phyloP scores from a whole-genome alignment of 2,888 invertebrate genomes.

The Plusia festucae region DNA sequence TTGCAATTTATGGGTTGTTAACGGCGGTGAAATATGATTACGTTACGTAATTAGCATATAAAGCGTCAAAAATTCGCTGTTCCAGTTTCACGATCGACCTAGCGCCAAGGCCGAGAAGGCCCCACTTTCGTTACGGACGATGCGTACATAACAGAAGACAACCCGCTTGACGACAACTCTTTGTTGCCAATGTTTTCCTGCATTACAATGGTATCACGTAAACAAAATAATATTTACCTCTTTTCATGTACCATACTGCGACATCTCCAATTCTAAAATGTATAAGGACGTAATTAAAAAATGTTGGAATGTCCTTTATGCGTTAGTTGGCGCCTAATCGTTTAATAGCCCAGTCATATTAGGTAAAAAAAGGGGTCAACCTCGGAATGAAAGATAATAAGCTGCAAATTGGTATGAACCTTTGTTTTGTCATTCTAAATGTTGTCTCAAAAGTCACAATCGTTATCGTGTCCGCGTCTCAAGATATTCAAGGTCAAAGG shows the following conservation, averaged over 20 bases:
- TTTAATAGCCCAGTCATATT: no score
- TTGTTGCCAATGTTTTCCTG: slow-evolving; percentile 44
- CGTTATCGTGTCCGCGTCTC: no score
- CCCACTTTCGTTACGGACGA: slow-evolving; percentile 70
- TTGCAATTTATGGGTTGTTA: slow-evolving; percentile 40
- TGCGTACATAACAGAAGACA: slow-evolving; percentile 59
- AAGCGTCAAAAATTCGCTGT: slow-evolving; percentile 59
- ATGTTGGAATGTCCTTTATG: slow-evolving; percentile 25
- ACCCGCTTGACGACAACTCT: slow-evolving; percentile 40
- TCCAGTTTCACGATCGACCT: slow-evolving; percentile 62
- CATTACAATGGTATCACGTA: slow-evolving; percentile 21
- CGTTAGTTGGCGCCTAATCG: slow-evolving; percentile 34
- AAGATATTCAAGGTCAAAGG: no score
- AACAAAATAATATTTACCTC: slow-evolving; percentile 24
- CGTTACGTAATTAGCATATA: slow-evolving; percentile 59
- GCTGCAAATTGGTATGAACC: no score
- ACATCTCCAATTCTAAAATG: slow-evolving; percentile 24
- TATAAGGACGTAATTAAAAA: slow-evolving; percentile 19
- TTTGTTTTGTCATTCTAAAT: no score
- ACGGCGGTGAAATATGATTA: slow-evolving; percentile 51
- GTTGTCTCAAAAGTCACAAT: no score
- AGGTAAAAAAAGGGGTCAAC: no score
- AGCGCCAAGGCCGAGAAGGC: slow-evolving; percentile 72
- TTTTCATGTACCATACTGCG: slow-evolving; percentile 13
- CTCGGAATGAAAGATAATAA: no score